A percentile compares a stretch with the other conserved stretches of the same genome.
Evolutionary conservation across 2,888 invertebrate genomes (phyloP).

Genomic region (Drosophila limbata): DNA sequence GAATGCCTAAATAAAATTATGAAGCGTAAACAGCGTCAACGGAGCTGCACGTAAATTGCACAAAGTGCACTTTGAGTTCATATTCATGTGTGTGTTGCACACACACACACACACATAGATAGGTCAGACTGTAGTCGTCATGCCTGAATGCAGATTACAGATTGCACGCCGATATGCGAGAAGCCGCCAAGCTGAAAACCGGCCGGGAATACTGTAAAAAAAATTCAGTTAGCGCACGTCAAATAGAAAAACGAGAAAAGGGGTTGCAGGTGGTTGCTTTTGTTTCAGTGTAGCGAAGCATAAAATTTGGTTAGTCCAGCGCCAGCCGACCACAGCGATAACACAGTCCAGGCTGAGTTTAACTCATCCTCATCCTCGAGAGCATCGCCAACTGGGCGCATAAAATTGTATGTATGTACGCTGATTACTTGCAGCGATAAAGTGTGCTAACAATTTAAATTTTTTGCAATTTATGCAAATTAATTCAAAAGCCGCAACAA

Average conservation of each 20-base stretch:
- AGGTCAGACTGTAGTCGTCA: slow-evolving; percentile 36
- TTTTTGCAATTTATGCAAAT: slow-evolving; percentile 36
- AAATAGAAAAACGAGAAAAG: slow-evolving; percentile 33
- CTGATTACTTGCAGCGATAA: slow-evolving; percentile 48
- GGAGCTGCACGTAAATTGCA: slow-evolving; percentile 48
- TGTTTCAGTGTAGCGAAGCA: slow-evolving; percentile 70
- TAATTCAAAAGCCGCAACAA: slow-evolving; percentile 7
- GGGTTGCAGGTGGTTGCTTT: slow-evolving; percentile 56
- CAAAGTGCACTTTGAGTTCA: slow-evolving; percentile 37
- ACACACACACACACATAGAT: neutral
- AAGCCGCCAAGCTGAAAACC: slow-evolving; percentile 45
- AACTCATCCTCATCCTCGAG: slow-evolving; percentile 22
- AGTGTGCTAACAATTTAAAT: slow-evolving; percentile 27
- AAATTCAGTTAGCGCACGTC: slow-evolving; percentile 52
- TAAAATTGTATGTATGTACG: slow-evolving; percentile 38
- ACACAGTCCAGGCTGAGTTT: slow-evolving; percentile 34
- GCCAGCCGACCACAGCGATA: slow-evolving; percentile 65
- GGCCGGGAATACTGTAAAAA: slow-evolving; percentile 27
- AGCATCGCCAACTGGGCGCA: slow-evolving; percentile 9
- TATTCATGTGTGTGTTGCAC: slow-evolving; percentile 16
- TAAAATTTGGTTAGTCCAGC: slow-evolving; percentile 66
- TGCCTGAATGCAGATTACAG: slow-evolving; percentile 66
- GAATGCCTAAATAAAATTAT: slow-evolving; percentile 54
- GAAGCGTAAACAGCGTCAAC: slow-evolving; percentile 58
- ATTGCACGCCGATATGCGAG: slow-evolving; percentile 66